Evolutionary conservation across 2,888 invertebrate species (phyloP), one percentile per base, ranked within the genome.

Genomic region (Drosophila picticornis): DNA sequence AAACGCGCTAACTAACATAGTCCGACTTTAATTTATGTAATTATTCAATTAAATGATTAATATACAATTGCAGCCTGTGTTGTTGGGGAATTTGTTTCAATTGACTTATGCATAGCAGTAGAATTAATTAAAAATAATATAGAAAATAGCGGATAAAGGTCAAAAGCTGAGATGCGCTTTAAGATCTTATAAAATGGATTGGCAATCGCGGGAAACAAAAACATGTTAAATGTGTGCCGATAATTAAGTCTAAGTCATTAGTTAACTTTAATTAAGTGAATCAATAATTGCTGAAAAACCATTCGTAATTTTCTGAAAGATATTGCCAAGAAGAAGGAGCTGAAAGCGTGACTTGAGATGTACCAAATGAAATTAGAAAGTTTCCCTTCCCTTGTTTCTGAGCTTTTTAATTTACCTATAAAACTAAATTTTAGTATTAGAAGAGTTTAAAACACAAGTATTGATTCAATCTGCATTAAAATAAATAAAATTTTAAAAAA

Each of bases 21-120:
- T 38, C 13, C 0, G 11, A 48, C 11, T 16, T 62, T 80, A 65
- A 80, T 76, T 57, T 72, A 78, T 76, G 62, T 65, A 68, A 76
- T 72, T 78, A 80, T 80, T 72, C 68, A 76, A 72, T 76, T 65
- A 57, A 7, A 59, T 80, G 77, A 80, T 76, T 78, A 72, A 72
- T 72, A 16, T 50, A 31, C 72, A 78, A 76, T 68, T 80, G 72
- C 59, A 50, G 48, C 7, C 40, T 11, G 25, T 25, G 2, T 6
- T 25, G 13, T 55, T 32, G 31, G 48, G 31, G 34, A 50, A 58
- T 53, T 48, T 13, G 40, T n/a, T 75, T 61, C 40, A 32, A 34
- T 56, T 55, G 19, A 32, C 56, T 50, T 10, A 3, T 6, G 11
- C 16, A 34, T 53, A 1, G 34, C 46, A 50, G 46, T 56, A 19